These are phyloP conservation scores for Sinella curviseta DNA, from an alignment of 1,140 invertebrate species.

Conservation along the genomic window DNA sequence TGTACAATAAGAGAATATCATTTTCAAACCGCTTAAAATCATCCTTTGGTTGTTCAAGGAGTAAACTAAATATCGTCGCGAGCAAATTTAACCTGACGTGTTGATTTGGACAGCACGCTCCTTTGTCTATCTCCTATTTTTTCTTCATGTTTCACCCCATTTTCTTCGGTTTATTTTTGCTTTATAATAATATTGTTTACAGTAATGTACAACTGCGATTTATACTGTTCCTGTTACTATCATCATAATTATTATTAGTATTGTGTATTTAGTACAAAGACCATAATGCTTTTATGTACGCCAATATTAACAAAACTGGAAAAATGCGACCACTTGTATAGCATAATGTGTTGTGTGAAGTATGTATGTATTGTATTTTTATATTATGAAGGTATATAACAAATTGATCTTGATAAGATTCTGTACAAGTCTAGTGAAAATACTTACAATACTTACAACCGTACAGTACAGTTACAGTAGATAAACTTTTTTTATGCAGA, in stretches of 20 bases:
- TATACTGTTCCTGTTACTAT: neutral
- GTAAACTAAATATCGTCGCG: no score
- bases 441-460: neutral
- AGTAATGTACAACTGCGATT: conserved; percentile 2
- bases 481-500: no score
- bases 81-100: no score
- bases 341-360: no score
- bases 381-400: no score
- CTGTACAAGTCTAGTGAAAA: no score
- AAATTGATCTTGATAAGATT: no score
- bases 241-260: neutral
- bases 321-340: neutral
- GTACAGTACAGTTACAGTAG: neutral
- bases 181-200: neutral
- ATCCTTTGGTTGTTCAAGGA: no score
- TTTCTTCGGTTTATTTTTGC: neutral
- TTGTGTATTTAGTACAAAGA: neutral
- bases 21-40: neutral
- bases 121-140: no score
- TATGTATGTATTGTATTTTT: no score
- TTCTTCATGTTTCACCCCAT: neutral
- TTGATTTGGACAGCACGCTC: no score
- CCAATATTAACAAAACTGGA: neutral
- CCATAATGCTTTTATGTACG: neutral
- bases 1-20: conserved; percentile 20